Base-by-base conservation (phyloP, 2,888 invertebrate species). In the Halictus quadricinctus region DNA sequence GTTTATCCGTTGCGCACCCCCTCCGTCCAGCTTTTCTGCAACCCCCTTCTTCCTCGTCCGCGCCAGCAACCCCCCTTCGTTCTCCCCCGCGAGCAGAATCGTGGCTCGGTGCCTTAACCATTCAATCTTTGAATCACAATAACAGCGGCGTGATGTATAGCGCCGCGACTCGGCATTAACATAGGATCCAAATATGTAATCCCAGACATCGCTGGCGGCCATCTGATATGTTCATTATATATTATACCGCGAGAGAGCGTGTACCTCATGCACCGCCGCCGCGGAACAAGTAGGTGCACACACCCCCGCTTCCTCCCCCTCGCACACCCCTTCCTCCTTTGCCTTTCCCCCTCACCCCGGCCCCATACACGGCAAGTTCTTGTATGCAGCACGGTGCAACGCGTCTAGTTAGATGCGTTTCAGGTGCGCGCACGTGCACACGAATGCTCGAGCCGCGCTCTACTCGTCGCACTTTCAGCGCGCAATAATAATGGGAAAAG, bases 201-300 rank as follows among this genome's bases (percentile, higher is more conserved):
- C 90, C 90, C 89, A 90, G 89, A 90, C 90, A 90, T 90, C 87
- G 88, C 89, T 88, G 88, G 87, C 89, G 90, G 90, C 88, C 90
- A 90, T 90, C 90, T 90, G 90, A 90, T 90, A 88, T 88, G 86
- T 90, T 88, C 89, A 88, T 90, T 90, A 90, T 87, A 90, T 88
- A 89, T 89, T 89, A 89, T 88, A 89, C 86, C 76, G 81, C 66
- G 83, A 76, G 77, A 72, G 75, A 80, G 80, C 72, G 80, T 79
- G 83, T 79, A 82, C 74, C 70, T 82, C 77, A 25, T 85, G 85
- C 85, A 85, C 81, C 81, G 78, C 72, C 88, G 87, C 84, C 84
- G 87, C 80, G 89, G 89, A 88, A 88, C 88, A 88, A 88, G 88
- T 88, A 85, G 89, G 78, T 83, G 89, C 84, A 87, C 75, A 69